Conservation (phyloP, 2,113 vertebrate genomes). For the Carettochelys insculpta region DNA sequence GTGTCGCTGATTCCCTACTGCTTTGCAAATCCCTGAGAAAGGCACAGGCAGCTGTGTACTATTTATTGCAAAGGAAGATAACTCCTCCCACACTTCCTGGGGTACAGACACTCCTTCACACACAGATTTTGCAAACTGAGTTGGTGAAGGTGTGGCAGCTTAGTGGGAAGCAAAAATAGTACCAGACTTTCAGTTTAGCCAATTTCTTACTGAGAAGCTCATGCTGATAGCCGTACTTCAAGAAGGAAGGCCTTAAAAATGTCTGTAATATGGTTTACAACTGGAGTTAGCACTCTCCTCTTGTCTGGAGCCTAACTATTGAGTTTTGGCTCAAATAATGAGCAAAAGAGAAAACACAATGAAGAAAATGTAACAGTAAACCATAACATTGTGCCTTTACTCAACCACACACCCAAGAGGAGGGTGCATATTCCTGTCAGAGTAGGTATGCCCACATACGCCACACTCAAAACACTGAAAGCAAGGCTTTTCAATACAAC, state of each 20-base stretch:
- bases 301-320: neutral
- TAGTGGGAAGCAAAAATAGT: neutral
- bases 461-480: neutral
- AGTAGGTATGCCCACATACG: neutral
- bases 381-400: neutral
- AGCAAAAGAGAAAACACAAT: neutral
- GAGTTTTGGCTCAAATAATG: conserved; percentile 5
- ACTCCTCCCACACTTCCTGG: neutral
- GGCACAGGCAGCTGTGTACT: neutral
- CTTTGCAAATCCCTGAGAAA: neutral
- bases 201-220: neutral
- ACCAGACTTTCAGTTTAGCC: neutral
- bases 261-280: conserved; percentile 19
- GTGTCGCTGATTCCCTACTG: neutral
- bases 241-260: neutral
- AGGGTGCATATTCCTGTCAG: neutral
- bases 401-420: neutral
- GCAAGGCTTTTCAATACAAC: neutral
- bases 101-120: neutral
- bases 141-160: neutral
- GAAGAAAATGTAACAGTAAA: conserved; percentile 3
- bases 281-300: neutral
- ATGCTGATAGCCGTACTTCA: neutral
- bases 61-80: neutral
- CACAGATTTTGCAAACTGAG: neutral